Percentiles rank a stretch among this genome's conserved stretches.
phyloP scores from a whole-genome alignment of 64 coral and sea anemone genomes.

The Porites australiensis region DNA sequence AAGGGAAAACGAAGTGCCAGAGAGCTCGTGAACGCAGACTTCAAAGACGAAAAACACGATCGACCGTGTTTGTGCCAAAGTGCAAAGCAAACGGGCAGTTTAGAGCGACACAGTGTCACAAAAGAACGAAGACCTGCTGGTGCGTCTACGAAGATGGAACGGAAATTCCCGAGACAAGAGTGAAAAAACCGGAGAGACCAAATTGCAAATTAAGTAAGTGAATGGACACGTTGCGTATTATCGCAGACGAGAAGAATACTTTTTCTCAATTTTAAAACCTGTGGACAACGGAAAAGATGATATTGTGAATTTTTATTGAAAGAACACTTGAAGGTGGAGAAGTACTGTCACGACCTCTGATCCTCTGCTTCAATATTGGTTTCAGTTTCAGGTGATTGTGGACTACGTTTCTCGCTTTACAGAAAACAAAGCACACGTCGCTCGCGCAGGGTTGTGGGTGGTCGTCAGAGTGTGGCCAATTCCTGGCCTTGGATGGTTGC shows the following conservation, averaged over 20 bases:
- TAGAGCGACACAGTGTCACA: conserved; percentile 43
- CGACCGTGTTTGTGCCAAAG: conserved; percentile 22
- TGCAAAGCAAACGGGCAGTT: conserved; percentile 74
- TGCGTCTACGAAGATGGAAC: conserved; percentile 64
- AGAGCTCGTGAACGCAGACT: conserved; percentile 47
- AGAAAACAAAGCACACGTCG: conserved; percentile 8
- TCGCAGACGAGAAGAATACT: too few relatives aligned
- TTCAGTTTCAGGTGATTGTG: conserved; percentile 59
- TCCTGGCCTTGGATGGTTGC: conserved; percentile 97
- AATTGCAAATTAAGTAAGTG: conserved; percentile 57
- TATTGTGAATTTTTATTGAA: too few relatives aligned
- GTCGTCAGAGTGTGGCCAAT: conserved; percentile 58
- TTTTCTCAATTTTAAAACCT: too few relatives aligned
- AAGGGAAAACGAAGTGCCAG: conserved; percentile 29
- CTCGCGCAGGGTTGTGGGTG: conserved; percentile 85
- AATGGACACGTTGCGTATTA: background rate
- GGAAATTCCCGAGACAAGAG: conserved; percentile 58
- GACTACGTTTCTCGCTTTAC: conserved; percentile 31
- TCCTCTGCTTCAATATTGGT: background rate
- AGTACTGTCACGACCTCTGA: too few relatives aligned
- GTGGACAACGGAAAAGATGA: too few relatives aligned
- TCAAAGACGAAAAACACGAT: background rate
- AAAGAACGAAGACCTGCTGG: conserved; percentile 62
- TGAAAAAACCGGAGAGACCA: conserved; percentile 1
- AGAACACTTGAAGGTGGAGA: too few relatives aligned